Evolutionary conservation across 2,113 vertebrate species (phyloP), one percentile per base, ranked within the genome.

Genomic region (Menura novaehollandiae): DNA sequence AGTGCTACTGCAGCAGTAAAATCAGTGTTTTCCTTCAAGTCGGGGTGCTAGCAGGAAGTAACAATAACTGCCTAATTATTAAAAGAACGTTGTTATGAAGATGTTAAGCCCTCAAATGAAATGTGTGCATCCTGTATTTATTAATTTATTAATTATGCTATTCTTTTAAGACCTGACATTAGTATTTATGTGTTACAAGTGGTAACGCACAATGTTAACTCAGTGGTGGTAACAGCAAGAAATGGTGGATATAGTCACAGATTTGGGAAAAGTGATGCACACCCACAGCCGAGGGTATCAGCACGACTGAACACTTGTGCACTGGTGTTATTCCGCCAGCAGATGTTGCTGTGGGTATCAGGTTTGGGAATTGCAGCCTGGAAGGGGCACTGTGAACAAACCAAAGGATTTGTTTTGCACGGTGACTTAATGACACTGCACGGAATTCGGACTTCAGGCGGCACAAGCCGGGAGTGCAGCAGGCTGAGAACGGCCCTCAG

Each of bases 311-410:
- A 8, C n/a, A n/a, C n/a, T 1, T 47, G 49, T 97, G 97, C 30
- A 91, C 66, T 89, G 81, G 5, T 87, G 33, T 35, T 8, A 11
- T 93, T 87, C 91, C 41, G 86, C 97, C 97, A 97, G 97, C 96
- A 98, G 97, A 90, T 97, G 97, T 77, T 89, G 97, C 98, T 98
- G 74, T 97, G 84, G 86, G 56, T 67, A 77, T 58, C 91, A 9
- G 62, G 12, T 87, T 93, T 81, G 78, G 84, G 62, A 77, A 66
- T 35, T n/a, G 33, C 47, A 76, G 62, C 3, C 58, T 71, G 81
- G 58, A 52, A 63, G 10, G 27, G 52, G 63, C 27, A 2, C 52
- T 10, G 13, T 1, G 77, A 52, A 2, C 10, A 18, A 32, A 49
- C 63, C 1, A 1, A 81, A 18, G 0, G 28, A 10, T 55, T 81